Base-by-base conservation (phyloP, 2,113 vertebrate genomes). In the Pao palembangensis region DNA sequence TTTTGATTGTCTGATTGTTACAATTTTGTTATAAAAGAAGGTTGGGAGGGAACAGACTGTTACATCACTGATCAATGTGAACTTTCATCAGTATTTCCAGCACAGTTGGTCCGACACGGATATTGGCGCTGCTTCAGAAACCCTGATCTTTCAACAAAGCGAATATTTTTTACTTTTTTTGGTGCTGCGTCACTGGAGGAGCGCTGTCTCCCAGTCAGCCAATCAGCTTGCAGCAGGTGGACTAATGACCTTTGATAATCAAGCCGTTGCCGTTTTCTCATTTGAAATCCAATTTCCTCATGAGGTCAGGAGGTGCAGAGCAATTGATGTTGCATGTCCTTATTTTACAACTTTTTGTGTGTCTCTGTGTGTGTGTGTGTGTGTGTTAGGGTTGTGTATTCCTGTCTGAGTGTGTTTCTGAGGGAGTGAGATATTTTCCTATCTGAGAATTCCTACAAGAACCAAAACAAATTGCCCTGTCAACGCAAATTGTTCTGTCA, bases 271-370 rank as follows among this genome's bases (percentile, higher is more conserved):
- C 55, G 46, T 75, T 79, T 78, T 76, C n/a, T 73, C 68, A 38
- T 80, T 82, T 82, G 78, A 61, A 84, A 86, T 85, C 69, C 78
- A 83, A 84, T 87, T 84, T 87, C 28, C 31, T 47, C 44, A 16
- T 15, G 51, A 8, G 41, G 34, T 10, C 49, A 5, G 41, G 49
- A 6, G 18, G 20, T 23, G 46, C 18, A 46, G 34, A 25, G 34
- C 34, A 61, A 56, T 62, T 66, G 66, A 67, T 65, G 46, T 60
- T 63, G 67, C 51, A 56, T 66, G 21, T 55, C 43, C 64, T 47
- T 14, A 17, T 5, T 47, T 55, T 28, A 65, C n/a, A 11, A 11
- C 48, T 20, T 12, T n/a, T 20, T 46, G 51, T 61, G 49, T 60
- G 58, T 66, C 64, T 57, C 54, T 55, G 47, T 54, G 65, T 18